phyloP scores from a whole-genome alignment of 2,797 vertebrate genomes.

The Gallirallus australis region DNA sequence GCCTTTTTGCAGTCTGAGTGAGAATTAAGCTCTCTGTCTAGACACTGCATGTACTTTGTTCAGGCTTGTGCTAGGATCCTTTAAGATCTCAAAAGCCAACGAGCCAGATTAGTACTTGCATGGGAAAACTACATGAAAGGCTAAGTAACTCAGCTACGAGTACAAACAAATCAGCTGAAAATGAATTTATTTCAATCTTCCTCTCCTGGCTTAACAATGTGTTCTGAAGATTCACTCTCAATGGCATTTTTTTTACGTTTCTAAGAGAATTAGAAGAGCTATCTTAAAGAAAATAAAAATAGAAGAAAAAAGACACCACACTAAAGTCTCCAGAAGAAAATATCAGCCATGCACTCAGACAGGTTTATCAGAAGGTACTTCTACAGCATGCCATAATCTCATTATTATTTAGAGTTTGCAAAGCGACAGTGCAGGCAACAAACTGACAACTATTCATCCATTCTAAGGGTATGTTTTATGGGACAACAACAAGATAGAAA shows the following conservation, averaged over 20 bases:
- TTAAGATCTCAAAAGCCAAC: constrained; percentile 9
- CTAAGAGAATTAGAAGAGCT: neutral
- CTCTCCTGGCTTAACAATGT: neutral
- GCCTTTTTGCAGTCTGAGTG: neutral
- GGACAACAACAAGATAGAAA: constrained; percentile 3
- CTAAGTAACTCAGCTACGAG: neutral
- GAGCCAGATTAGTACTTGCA: constrained; percentile 11
- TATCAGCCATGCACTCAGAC: neutral
- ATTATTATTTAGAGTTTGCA: constrained; percentile 51
- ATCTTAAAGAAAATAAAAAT: neutral
- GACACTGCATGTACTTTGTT: neutral
- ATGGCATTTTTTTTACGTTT: neutral
- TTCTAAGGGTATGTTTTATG: constrained; percentile 24
- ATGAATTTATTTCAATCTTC: neutral
- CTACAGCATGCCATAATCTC: constrained; percentile 1
- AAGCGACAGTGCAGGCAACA: neutral
- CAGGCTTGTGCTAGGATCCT: constrained; percentile 9
- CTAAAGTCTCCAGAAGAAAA: constrained; percentile 32
- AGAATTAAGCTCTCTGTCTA: constrained; percentile 13
- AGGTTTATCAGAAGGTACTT: constrained; percentile 37
- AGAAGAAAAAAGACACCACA: neutral
- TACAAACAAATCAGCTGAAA: constrained; percentile 50
- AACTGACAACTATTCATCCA: constrained; percentile 32
- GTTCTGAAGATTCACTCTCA: neutral
- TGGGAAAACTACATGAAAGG: constrained; percentile 25